Percentiles rank a stretch among this genome's conserved stretches.
Conservation (phyloP, 2,888 invertebrate genomes). For the Microplitis manilae region DNA sequence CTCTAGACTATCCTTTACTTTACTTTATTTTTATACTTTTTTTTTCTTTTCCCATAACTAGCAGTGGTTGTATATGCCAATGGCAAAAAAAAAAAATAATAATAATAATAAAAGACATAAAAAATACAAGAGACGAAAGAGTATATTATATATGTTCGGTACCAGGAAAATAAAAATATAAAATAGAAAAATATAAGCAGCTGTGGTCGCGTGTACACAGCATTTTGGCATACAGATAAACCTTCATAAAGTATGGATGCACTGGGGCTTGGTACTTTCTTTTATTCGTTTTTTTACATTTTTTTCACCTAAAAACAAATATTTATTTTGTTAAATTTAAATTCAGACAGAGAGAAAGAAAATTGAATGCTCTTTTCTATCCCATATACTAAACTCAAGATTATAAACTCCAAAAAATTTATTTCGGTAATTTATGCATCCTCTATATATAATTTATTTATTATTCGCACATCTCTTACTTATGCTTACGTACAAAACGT, state of each 20-base stretch:
- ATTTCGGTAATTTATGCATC: constrained; percentile 28
- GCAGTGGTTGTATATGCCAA: constrained; percentile 10
- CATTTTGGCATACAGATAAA: constrained; percentile 27
- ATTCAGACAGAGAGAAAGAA: background rate
- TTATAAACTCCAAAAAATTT: background rate
- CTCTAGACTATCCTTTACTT: constrained; percentile 25
- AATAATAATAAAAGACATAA: background rate
- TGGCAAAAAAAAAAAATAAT: constrained; percentile 24
- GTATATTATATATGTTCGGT: constrained; percentile 2
- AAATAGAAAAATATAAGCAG: constrained; percentile 21
- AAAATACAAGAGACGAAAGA: background rate
- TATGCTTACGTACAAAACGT: background rate
- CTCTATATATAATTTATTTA: constrained; percentile 4
- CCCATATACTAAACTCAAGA: background rate
- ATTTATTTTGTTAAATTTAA: constrained; percentile 3
- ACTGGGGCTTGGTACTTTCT: constrained; percentile 15
- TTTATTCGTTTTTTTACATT: background rate
- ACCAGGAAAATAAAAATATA: constrained; percentile 1
- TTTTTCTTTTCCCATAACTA: constrained; percentile 26
- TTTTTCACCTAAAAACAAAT: background rate
- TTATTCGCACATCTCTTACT: constrained; percentile 5
- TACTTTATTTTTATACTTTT: background rate
- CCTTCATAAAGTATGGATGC: constrained; percentile 35
- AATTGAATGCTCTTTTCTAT: background rate
- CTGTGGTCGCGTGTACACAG: constrained; percentile 29